These are phyloP conservation scores for Drosophila insularis DNA, from an alignment of 1,140 invertebrate genomes.

Conservation along the genomic window DNA sequence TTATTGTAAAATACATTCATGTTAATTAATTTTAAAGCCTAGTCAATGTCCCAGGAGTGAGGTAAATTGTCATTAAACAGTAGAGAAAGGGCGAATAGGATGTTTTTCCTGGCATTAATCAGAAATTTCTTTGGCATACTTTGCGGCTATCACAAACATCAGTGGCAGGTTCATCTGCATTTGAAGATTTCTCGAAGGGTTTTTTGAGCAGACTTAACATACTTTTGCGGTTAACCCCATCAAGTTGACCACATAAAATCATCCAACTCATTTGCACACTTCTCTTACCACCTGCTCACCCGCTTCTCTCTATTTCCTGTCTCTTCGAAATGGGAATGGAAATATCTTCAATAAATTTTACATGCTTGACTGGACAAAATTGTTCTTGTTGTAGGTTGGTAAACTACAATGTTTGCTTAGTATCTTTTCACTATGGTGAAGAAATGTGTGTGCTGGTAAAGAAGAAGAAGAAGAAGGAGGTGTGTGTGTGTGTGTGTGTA, in stretches of 20 bases:
- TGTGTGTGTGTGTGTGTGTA: conserved; percentile 31
- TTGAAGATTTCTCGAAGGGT: conserved; percentile 9
- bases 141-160: conserved; percentile 4
- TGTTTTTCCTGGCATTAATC: background rate
- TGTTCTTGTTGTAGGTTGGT: conserved; percentile 53
- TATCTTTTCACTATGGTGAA: conserved; percentile 48
- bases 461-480: background rate
- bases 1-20: too few species aligned
- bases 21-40: too few species aligned
- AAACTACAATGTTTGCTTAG: conserved; percentile 76
- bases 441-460: conserved; percentile 4
- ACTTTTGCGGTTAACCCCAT: background rate
- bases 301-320: background rate
- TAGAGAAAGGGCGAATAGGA: too few species aligned
- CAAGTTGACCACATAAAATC: conserved; percentile 16
- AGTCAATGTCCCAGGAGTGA: too few species aligned
- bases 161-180: background rate
- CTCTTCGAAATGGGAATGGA: conserved; percentile 34
- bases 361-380: conserved; percentile 38
- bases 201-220: conserved; percentile 4
- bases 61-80: too few species aligned
- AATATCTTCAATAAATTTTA: conserved; percentile 59
- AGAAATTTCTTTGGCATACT: background rate
- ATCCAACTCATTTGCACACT: conserved; percentile 7
- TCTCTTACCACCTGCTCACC: conserved; percentile 2